phyloP scores from a whole-genome alignment of 2,888 invertebrate species.

The Drosophila dives region DNA sequence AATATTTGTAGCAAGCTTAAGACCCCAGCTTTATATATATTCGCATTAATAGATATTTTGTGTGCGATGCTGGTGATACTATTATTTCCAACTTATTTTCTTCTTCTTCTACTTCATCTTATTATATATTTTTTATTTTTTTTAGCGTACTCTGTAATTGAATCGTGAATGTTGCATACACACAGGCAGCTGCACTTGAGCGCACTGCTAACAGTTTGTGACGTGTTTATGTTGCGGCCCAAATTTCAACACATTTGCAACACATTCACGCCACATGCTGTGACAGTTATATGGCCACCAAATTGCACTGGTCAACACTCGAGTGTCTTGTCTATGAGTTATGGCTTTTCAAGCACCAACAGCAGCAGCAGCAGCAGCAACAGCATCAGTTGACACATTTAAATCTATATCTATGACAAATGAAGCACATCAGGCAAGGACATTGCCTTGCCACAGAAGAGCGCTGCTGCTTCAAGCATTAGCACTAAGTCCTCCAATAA shows the following conservation, averaged over 20 bases:
- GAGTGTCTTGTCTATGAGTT: conserved; percentile 60
- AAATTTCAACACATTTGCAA: conserved; percentile 55
- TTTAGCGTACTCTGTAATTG: conserved; percentile 53
- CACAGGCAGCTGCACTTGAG: conserved; percentile 35
- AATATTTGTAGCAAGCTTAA: conserved; percentile 73
- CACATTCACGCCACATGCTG: conserved; percentile 71
- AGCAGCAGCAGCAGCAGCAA: conserved; percentile 9
- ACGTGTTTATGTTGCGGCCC: conserved; percentile 50
- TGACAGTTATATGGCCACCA: conserved; percentile 67
- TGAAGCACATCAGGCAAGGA: conserved; percentile 42
- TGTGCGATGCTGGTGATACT: conserved; percentile 31
- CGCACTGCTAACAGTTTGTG: conserved; percentile 38
- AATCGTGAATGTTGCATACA: conserved; percentile 54
- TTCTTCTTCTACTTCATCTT: background rate
- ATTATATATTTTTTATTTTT: conserved; percentile 2
- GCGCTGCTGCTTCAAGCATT: background rate
- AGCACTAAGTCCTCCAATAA: background rate
- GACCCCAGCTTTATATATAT: conserved; percentile 47
- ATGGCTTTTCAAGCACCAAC: conserved; percentile 55
- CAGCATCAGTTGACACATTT: conserved; percentile 55
- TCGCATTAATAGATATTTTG: conserved; percentile 71
- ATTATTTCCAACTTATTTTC: conserved; percentile 9
- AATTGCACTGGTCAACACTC: conserved; percentile 49
- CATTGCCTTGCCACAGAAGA: conserved; percentile 16
- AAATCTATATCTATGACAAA: conserved; percentile 55